These are phyloP conservation scores for Amazona ochrocephala DNA, from an alignment of 2,797 vertebrate species.

Conservation along the genomic window DNA sequence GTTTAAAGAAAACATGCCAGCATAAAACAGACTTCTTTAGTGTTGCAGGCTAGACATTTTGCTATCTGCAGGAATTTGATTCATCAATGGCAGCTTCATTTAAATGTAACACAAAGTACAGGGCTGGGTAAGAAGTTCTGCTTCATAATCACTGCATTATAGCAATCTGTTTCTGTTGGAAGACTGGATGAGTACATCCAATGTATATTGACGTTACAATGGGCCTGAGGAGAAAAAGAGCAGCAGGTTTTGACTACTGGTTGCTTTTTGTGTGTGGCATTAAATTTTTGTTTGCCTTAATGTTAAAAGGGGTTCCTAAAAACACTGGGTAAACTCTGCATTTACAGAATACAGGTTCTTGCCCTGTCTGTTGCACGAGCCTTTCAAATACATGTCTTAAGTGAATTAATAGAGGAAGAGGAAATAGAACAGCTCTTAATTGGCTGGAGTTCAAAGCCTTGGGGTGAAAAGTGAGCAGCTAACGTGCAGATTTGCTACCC, in stretches of 20 bases:
- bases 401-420: not conserved
- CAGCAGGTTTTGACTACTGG: not conserved
- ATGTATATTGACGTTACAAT: not conserved
- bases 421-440: not conserved
- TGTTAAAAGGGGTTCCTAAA: not conserved
- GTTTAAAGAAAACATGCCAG: not conserved
- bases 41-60: not conserved
- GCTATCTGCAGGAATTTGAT: not conserved
- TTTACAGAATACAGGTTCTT: not conserved
- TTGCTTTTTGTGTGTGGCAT: not conserved
- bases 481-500: not conserved
- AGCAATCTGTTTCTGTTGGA: not conserved
- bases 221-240: not conserved
- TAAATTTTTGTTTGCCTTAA: not conserved
- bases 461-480: not conserved
- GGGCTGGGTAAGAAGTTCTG: not conserved
- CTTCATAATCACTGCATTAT: not conserved
- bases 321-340: not conserved
- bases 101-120: not conserved
- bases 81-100: not conserved
- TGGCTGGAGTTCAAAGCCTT: constrained; percentile 9
- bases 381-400: not conserved
- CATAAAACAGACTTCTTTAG: rapidly evolving
- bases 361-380: not conserved
- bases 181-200: not conserved